Percentiles rank a stretch among this genome's conserved stretches.
phyloP scores from a whole-genome alignment of 1,140 invertebrate genomes.

The Drosophila pseudoananassae region DNA sequence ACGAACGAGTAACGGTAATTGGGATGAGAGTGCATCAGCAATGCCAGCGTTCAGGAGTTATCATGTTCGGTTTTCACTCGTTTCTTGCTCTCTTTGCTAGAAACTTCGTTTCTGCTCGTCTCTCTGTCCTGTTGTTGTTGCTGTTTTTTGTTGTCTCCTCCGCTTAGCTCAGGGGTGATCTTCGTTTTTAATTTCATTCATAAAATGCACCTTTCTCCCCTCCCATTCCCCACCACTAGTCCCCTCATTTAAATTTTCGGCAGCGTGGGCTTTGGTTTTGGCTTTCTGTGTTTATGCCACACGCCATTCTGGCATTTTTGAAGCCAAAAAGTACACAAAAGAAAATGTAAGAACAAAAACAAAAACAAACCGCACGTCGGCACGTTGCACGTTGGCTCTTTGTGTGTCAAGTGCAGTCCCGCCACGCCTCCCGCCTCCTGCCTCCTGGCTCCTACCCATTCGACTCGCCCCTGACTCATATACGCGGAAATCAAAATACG shows the following conservation, averaged over 20 bases:
- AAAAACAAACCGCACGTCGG: constrained; percentile 43
- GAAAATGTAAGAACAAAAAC: constrained; percentile 10
- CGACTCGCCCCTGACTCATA: constrained; percentile 15
- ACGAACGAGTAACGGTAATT: constrained; percentile 1
- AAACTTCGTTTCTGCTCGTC: constrained; percentile 15
- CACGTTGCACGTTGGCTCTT: constrained; percentile 37
- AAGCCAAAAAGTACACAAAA: constrained; percentile 1
- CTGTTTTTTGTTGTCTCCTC: constrained; percentile 10
- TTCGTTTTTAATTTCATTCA: constrained; percentile 73
- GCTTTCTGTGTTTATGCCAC: constrained; percentile 19
- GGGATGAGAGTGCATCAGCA: constrained; percentile 3
- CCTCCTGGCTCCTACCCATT: neutral
- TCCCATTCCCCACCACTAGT: too few species aligned
- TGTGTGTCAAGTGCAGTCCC: constrained; percentile 45
- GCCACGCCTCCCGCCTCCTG: neutral
- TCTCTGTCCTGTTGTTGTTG: neutral
- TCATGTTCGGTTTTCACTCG: constrained; percentile 12
- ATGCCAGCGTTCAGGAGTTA: constrained; percentile 13
- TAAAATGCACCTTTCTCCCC: constrained; percentile 45
- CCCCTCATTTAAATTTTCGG: constrained; percentile 42
- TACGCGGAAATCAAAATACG: constrained; percentile 41
- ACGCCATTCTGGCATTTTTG: constrained; percentile 11
- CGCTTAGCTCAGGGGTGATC: constrained; percentile 27
- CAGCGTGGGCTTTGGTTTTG: constrained; percentile 13
- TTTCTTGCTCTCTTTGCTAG: neutral